Percentiles rank a stretch among this genome's conserved stretches.
Evolutionary conservation across 2,888 invertebrate genomes (phyloP).

Genomic region (Heliconius cydno): DNA sequence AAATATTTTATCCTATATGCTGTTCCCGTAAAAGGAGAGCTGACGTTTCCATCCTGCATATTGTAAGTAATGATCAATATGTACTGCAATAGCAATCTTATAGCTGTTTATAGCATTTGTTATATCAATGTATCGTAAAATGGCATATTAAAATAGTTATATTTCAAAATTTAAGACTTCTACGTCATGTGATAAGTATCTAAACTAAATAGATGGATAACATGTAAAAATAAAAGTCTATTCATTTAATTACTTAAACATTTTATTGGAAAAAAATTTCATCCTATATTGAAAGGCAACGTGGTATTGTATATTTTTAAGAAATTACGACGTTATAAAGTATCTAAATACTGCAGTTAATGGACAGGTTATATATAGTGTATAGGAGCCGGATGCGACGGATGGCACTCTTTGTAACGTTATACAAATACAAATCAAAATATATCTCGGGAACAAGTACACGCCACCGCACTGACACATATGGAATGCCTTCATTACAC

Average conservation of each 20-base stretch:
- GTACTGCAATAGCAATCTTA: too few species aligned
- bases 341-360: conserved; percentile 56
- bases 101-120: too few species aligned
- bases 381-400: conserved; percentile 53
- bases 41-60: too few species aligned
- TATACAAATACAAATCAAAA: conserved; percentile 61
- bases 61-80: too few species aligned
- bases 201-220: not conserved
- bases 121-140: too few species aligned
- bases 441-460: conserved; percentile 63
- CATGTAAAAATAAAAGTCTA: conserved; percentile 45
- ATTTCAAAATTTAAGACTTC: not conserved
- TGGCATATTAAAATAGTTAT: not conserved
- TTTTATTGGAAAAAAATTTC: conserved; percentile 82
- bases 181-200: not conserved
- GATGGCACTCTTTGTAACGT: conserved; percentile 74
- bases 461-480: conserved; percentile 76
- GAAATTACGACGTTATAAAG: conserved; percentile 68
- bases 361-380: conserved; percentile 38
- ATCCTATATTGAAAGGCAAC: conserved; percentile 83
- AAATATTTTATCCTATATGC: too few species aligned
- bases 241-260: conserved; percentile 70
- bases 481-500: conserved; percentile 81
- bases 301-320: conserved; percentile 80
- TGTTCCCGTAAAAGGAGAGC: too few species aligned